A percentile compares a stretch with the other conserved stretches of the same genome.
Evolutionary conservation across 2,113 vertebrate genomes (phyloP).

Genomic region (Dasypus novemcinctus): DNA sequence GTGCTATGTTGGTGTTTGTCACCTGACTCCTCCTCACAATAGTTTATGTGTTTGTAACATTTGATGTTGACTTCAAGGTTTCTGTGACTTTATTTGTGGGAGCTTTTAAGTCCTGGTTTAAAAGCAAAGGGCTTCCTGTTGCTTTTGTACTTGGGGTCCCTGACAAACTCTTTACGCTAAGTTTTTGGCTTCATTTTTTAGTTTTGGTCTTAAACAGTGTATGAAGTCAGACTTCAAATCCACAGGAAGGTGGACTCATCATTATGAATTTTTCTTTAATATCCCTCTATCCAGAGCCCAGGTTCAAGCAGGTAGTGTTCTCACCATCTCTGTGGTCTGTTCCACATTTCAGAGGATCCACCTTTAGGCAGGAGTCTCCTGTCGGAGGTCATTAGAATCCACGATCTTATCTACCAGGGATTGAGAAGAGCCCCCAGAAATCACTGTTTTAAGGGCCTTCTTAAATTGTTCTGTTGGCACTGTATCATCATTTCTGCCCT

Average conservation of each 20-base stretch:
- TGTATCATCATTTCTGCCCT: background rate
- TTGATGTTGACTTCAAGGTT: background rate
- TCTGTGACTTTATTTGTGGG: background rate
- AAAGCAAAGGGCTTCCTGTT: too few relatives aligned
- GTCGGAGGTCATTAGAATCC: background rate
- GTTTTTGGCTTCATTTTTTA: background rate
- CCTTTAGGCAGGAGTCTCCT: background rate
- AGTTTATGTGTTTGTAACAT: background rate
- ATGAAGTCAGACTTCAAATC: background rate
- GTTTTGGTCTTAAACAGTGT: background rate
- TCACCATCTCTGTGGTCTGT: background rate
- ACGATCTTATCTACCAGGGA: background rate
- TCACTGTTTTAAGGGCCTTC: too few relatives aligned
- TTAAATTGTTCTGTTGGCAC: too few relatives aligned
- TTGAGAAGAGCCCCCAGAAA: background rate
- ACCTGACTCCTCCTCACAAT: background rate
- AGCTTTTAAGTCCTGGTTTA: background rate
- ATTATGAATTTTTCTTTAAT: background rate
- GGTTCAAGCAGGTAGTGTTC: background rate
- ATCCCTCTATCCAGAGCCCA: too few relatives aligned
- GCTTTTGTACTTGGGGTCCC: too few relatives aligned
- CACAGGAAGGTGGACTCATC: background rate
- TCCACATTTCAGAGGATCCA: background rate
- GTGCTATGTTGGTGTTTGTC: background rate
- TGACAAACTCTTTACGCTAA: background rate